A percentile compares a stretch with the other conserved stretches of the same genome.
Conservation (phyloP, 2,888 invertebrate species). For the Aromia moschata region DNA sequence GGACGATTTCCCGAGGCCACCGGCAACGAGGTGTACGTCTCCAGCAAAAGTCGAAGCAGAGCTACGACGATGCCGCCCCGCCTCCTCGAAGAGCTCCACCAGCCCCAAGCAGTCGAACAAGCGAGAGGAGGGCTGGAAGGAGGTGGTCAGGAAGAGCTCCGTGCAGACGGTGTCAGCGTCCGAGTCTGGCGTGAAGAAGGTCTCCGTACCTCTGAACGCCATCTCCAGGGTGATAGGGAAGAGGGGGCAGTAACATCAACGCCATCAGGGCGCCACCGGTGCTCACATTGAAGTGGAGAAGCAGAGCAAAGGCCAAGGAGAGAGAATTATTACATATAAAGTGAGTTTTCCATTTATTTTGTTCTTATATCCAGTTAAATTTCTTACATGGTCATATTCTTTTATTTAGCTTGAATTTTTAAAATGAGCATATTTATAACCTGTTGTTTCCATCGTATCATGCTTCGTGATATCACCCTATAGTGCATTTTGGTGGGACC, state of each 20-base stretch:
- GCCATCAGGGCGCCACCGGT: slow-evolving; percentile 96
- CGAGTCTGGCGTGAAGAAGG: slow-evolving; percentile 81
- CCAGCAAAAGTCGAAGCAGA: slow-evolving; percentile 61
- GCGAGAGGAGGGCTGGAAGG: slow-evolving; percentile 96
- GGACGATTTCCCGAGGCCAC: slow-evolving; percentile 78
- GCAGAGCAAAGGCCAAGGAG: slow-evolving; percentile 92
- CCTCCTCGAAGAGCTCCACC: slow-evolving; percentile 60
- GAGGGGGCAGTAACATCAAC: slow-evolving; percentile 97
- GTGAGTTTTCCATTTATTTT: slow-evolving; percentile 62
- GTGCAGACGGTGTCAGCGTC: slow-evolving; percentile 64
- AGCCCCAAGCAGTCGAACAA: slow-evolving; percentile 75
- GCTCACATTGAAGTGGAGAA: slow-evolving; percentile 99
- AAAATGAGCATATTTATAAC: too few species aligned
- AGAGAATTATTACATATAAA: slow-evolving; percentile 95
- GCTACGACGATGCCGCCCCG: slow-evolving; percentile 35
- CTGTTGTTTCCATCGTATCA: too few species aligned
- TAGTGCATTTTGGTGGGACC: too few species aligned
- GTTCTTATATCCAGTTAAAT: too few species aligned
- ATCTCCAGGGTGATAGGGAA: slow-evolving; percentile 97
- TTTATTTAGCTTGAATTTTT: too few species aligned
- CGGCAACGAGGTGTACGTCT: slow-evolving; percentile 70
- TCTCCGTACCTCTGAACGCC: slow-evolving; percentile 92
- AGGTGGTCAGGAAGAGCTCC: slow-evolving; percentile 68
- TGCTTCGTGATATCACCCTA: too few species aligned
- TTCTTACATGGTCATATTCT: too few species aligned